phyloP scores from a whole-genome alignment of 2,797 vertebrate species.

The Mormyrops boulengeri region DNA sequence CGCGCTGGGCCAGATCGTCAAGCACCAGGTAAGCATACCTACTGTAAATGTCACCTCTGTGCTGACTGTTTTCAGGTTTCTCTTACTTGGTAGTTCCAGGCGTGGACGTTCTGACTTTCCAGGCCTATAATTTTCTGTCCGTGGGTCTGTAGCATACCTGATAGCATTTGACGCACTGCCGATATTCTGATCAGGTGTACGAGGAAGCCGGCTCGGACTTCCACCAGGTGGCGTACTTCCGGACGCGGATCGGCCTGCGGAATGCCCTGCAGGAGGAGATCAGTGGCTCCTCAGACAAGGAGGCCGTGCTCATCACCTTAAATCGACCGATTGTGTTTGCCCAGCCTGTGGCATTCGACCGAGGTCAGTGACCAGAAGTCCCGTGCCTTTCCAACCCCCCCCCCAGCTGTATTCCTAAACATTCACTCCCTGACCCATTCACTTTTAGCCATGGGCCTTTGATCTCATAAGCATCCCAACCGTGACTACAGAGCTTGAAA shows the following conservation, averaged over 20 bases:
- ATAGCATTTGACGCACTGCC: not conserved
- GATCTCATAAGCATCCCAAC: not conserved
- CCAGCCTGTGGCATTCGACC: conserved; percentile 94
- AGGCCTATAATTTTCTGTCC: not conserved
- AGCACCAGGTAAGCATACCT: conserved; percentile 77
- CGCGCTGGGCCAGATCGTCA: conserved; percentile 94
- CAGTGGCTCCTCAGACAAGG: conserved; percentile 88
- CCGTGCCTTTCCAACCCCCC: not conserved
- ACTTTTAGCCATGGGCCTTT: not conserved
- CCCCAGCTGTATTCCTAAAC: not conserved
- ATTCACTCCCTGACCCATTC: not conserved
- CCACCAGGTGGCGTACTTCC: conserved; percentile 97
- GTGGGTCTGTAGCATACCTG: not conserved
- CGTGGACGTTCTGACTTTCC: not conserved
- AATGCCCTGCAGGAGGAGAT: conserved; percentile 96
- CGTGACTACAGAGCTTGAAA: not conserved
- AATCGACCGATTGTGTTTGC: conserved; percentile 96
- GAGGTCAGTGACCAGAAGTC: conserved; percentile 63
- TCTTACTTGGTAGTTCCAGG: not conserved
- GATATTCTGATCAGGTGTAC: conserved; percentile 70
- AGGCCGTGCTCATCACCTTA: conserved; percentile 94
- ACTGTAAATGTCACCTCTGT: not conserved
- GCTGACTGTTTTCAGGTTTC: not conserved
- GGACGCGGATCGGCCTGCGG: conserved; percentile 89
- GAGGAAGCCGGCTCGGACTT: conserved; percentile 98